Evolutionary conservation across 1,140 invertebrate species (phyloP), one percentile per base, ranked within the genome.

Genomic region (Brachionus asplanchnoidis): DNA sequence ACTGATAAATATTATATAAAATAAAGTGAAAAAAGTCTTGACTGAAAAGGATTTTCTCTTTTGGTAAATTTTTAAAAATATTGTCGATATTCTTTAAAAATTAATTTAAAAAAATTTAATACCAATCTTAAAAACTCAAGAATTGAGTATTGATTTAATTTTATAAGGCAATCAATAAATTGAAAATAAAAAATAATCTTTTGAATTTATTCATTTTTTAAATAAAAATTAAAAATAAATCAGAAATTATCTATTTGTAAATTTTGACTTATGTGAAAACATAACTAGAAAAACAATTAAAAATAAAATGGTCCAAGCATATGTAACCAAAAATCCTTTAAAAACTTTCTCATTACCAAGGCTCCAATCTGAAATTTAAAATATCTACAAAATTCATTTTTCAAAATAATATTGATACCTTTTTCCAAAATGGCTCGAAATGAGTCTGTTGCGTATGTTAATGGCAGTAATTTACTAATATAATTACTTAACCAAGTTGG

Each of bases 401-500:
- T 50, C 0, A 50, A 14, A 50, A 50, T 50, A 50, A 7, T 32
- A 20, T 17, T 8, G 42, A 40, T 73, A 73, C 68, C 68, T 73
- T 73, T 84, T 70, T 68, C 40, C 6, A 70, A 36, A 50, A 84
- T 84, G 12, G 60, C 65, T 36, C 82, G 12, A n/a, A 84, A 50
- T 7, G 82, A 53, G 7, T 84, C 82, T 42, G 42, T 68, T 68
- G 82, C 82, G 32, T 84, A 53, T 26, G 82, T 84, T 3, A 84
- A 32, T 36, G 82, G 82, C 3, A 84, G 23, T 1, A 68, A 36
- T 70, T 46, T 46, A 8, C 60, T 84, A 11, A 84, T 8, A 44
- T 23, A 82, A 56, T n/a, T 84, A 14, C 46, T 44, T 44, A 84
- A 36, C 65, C 65, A 84, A 14, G 17, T 11, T 20, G 82, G 82